Base-by-base conservation (phyloP, 2,113 vertebrate genomes). In the Microcebus jonahi region DNA sequence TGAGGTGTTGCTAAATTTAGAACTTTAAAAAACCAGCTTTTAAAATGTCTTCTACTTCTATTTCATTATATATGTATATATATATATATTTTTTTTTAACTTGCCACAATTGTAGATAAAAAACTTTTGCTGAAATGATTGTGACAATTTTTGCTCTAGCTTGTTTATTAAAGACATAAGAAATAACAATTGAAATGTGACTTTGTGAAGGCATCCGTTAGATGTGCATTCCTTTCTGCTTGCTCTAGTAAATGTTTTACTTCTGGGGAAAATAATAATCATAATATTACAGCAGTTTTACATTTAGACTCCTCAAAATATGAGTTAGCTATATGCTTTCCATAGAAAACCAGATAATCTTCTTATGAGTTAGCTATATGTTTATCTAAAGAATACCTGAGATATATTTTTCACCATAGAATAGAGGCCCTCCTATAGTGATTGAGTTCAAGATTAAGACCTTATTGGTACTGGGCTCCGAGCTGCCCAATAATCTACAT, bases 171-270 rank as follows among this genome's bases (percentile, higher is more conserved):
- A 75, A 98, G 91, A 97, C 97, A 97, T 94, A 93, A 84, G 98
- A 97, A 85, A 97, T 94, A 96, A 98, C 98, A 97, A 88, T 92
- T 98, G 93, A 96, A 97, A 94, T 98, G 98, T 98, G 98, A 98
- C 97, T 90, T 98, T 97, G 98, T 98, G 98, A 98, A 93, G 95
- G 97, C 98, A 98, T 97, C 97, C 98, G 97, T 98, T 96, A 97
- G 96, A 98, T 98, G 97, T 98, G 97, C 98, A 98, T 98, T 98
- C 97, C 97, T 98, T 98, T 98, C 96, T 98, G 98, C 98, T 98
- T 98, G 98, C 98, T 98, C 97, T 98, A 98, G 98, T 98, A 98
- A 99, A 98, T 98, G 98, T 98, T 99, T 98, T 98, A 98, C 98
- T 98, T 98, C 96, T 98, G 97, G 97, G 96, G 93, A 97, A 36